These are phyloP conservation scores for Ceryle rudis DNA, from an alignment of 2,797 vertebrate genomes.

Conservation along the genomic window DNA sequence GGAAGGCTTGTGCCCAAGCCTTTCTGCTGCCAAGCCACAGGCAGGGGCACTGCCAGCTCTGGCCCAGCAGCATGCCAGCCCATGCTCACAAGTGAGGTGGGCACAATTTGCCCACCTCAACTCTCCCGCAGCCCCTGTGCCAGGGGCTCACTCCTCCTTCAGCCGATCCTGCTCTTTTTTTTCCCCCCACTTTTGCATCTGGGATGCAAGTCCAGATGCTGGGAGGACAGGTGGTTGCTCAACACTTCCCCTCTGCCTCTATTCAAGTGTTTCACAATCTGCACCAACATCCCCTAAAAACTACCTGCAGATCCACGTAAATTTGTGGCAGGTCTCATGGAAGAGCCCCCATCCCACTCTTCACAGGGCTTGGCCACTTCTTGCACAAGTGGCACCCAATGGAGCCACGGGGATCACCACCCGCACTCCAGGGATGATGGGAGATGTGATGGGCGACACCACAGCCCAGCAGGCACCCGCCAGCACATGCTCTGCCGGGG, in stretches of 20 bases:
- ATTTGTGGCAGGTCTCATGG: neutral
- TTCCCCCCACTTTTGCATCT: neutral
- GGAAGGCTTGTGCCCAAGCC: neutral
- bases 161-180: neutral
- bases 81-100: neutral
- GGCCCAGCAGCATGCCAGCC: neutral
- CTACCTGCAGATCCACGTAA: neutral
- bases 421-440: neutral
- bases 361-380: neutral
- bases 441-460: neutral
- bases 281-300: neutral
- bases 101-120: neutral
- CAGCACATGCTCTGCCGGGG: neutral
- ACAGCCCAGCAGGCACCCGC: neutral
- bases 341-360: neutral
- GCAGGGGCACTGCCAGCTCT: neutral
- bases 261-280: neutral
- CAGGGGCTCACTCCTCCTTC: neutral
- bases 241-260: neutral
- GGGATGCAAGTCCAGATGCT: neutral
- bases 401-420: neutral
- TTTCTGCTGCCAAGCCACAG: neutral
- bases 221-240: neutral
- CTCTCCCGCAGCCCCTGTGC: neutral
- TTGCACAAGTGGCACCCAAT: neutral